Evolutionary conservation across 2,113 vertebrate genomes (phyloP).

Genomic region (Talpa occidentalis): DNA sequence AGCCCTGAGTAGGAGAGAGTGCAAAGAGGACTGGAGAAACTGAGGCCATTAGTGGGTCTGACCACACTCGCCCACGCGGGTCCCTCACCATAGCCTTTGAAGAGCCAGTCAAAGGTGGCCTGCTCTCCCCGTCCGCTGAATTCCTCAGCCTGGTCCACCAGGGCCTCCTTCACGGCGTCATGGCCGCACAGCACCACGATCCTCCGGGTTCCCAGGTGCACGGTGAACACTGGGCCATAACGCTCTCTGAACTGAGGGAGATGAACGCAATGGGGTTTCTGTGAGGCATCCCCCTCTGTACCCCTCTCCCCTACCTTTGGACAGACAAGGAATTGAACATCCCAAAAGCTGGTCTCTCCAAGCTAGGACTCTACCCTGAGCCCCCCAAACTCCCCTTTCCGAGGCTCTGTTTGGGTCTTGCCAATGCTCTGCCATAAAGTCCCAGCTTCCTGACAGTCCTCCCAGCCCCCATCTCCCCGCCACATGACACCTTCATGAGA

Average conservation of each 20-base stretch:
- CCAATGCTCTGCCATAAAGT: neutral
- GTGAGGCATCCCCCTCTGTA: too few species aligned
- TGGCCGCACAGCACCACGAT: slow-evolving; percentile 74
- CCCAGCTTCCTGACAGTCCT: accelerated
- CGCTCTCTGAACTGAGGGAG: slow-evolving; percentile 37
- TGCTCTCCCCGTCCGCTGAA: slow-evolving; percentile 70
- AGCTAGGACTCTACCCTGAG: too few species aligned
- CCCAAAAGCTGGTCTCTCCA: neutral
- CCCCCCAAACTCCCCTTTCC: neutral
- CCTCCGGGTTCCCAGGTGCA: slow-evolving; percentile 66
- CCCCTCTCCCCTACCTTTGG: too few species aligned
- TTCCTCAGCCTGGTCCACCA: slow-evolving; percentile 78
- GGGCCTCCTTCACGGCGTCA: slow-evolving; percentile 70
- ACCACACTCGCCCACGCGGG: too few species aligned
- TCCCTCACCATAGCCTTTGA: slow-evolving; percentile 77
- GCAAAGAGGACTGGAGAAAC: too few species aligned
- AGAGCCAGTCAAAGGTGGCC: slow-evolving; percentile 61
- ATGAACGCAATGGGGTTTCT: accelerated
- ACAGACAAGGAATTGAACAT: too few species aligned
- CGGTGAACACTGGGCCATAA: slow-evolving; percentile 73
- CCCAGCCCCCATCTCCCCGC: accelerated
- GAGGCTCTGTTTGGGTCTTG: neutral
- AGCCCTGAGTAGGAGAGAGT: too few species aligned
- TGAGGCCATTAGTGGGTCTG: too few species aligned
- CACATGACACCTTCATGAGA: slow-evolving; percentile 70